Conservation (phyloP, 2,113 vertebrate species). For the Delphinus delphis region DNA sequence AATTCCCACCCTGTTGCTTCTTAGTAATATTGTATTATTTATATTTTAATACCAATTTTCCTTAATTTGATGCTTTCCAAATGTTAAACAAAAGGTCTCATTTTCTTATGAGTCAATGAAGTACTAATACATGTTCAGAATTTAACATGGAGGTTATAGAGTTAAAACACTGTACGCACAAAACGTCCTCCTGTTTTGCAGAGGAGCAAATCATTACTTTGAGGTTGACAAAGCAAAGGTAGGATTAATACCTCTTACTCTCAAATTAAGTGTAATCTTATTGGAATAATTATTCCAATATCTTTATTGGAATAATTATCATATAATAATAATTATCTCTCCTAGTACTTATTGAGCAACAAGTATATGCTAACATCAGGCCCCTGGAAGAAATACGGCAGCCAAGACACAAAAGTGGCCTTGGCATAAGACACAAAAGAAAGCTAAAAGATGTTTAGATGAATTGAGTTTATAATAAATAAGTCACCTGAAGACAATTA, state of each 20-base stretch:
- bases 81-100: not conserved
- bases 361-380: not conserved
- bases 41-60: not conserved
- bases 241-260: not conserved
- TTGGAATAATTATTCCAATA: not conserved
- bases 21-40: constrained; percentile 8
- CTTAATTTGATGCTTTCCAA: constrained; percentile 28
- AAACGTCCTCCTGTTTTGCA: not conserved
- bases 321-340: not conserved
- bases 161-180: not conserved
- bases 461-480: not conserved
- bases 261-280: constrained; percentile 7
- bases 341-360: not conserved
- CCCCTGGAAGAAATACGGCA: not conserved
- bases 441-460: not conserved
- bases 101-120: constrained; percentile 3
- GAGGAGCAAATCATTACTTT: not conserved
- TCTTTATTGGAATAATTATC: too few species aligned
- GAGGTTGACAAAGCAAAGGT: not conserved
- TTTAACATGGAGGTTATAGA: not conserved
- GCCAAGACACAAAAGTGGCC: not conserved
- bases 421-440: not conserved
- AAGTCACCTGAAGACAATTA: not conserved
- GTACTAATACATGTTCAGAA: not conserved
- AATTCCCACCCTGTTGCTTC: constrained; percentile 17